A percentile compares a stretch with the other conserved stretches of the same genome.
phyloP scores from a whole-genome alignment of 2,113 vertebrate genomes.

The Chroicocephalus ridibundus region DNA sequence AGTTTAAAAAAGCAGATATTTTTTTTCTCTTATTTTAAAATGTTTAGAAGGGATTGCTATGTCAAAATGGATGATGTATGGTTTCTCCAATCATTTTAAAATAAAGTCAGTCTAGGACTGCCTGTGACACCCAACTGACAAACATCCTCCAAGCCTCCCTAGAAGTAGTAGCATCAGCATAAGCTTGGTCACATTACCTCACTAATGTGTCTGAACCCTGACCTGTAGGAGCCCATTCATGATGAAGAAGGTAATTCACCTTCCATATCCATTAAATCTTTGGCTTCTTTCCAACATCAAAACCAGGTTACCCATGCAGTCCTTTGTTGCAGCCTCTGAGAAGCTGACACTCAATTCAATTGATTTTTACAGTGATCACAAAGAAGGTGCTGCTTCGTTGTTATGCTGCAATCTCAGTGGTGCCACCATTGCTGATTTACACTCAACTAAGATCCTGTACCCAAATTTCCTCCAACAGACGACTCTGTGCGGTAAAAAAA shows the following conservation, averaged over 20 bases:
- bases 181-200: not conserved
- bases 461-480: not conserved
- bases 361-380: not conserved
- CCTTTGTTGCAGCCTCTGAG: not conserved
- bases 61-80: not conserved
- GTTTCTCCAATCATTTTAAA: not conserved
- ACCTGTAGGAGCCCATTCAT: not conserved
- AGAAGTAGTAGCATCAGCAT: not conserved
- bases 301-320: not conserved
- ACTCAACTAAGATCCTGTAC: not conserved
- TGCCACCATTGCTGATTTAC: not conserved
- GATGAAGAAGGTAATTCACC: not conserved
- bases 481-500: not conserved
- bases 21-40: not conserved
- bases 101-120: not conserved
- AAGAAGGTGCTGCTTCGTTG: not conserved
- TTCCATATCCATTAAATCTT: not conserved
- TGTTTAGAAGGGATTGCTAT: not conserved
- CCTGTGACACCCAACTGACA: not conserved
- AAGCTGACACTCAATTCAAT: not conserved
- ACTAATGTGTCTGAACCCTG: slow-evolving; percentile 27
- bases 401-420: not conserved
- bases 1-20: not conserved
- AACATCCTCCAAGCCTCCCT: not conserved
- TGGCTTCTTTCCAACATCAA: not conserved